phyloP scores from a whole-genome alignment of 2,888 invertebrate species.

The Listrodromus nycthemerus region DNA sequence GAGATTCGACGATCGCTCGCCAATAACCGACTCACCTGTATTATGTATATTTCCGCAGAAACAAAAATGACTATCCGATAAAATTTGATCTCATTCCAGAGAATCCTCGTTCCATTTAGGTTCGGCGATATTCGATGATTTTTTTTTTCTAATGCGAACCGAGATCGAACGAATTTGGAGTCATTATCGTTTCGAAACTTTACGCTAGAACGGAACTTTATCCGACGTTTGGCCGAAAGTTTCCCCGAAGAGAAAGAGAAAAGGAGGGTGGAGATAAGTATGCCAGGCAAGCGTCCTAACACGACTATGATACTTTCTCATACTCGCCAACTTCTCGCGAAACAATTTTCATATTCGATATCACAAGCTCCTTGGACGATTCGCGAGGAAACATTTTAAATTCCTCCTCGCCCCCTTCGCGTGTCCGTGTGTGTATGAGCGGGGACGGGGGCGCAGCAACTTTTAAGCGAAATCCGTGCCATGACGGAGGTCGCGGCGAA shows the following conservation, averaged over 20 bases:
- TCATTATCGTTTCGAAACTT: constrained; percentile 6
- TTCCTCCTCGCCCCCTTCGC: constrained; percentile 36
- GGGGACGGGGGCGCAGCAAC: constrained; percentile 23
- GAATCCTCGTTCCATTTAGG: background rate
- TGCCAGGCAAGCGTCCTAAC: constrained; percentile 39
- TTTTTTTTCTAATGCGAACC: background rate
- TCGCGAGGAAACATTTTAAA: constrained; percentile 58
- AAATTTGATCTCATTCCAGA: background rate
- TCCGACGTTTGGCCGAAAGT: background rate
- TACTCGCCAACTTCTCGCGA: constrained; percentile 25
- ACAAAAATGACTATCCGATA: background rate
- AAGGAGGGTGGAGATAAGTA: constrained; percentile 8
- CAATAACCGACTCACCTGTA: constrained; percentile 14
- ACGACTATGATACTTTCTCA: constrained; percentile 60
- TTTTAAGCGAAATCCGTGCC: constrained; percentile 58
- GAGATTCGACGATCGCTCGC: constrained; percentile 29
- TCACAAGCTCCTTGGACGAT: constrained; percentile 38
- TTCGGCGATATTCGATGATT: background rate
- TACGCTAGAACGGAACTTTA: background rate
- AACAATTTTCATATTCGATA: constrained; percentile 69
- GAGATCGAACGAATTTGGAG: constrained; percentile 25
- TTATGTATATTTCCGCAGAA: background rate
- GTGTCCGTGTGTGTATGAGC: background rate
- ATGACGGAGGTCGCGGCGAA: background rate
- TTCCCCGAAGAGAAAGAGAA: background rate